Base-by-base conservation (phyloP, 2,888 invertebrate genomes). In the Polydrusus cervinus region DNA sequence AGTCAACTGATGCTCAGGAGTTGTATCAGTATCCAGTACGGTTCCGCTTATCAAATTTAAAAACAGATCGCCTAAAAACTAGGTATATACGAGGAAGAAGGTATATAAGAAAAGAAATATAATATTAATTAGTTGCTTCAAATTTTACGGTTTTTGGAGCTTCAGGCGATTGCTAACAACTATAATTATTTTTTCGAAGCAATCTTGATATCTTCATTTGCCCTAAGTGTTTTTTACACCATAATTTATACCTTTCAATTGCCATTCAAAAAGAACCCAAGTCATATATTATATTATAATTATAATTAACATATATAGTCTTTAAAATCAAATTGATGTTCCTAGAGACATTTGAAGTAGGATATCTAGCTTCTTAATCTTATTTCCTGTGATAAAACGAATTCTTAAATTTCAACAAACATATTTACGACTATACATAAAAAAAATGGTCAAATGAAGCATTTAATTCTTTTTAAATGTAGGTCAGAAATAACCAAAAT, bases 401-500 rank as follows among this genome's bases (percentile, higher is more conserved):
- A 30, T 53, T 30, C 13, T 25, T 25, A 25, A 53, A 30, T 30
- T 25, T 53, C 30, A 53, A 51, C 10, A 51, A 51, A 20, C 18
- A 11, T 20, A 8, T 51, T 51, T 20, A 20, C 11, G 6, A 11
- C 3, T 11, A 20, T 20, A 0, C 16, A n/a, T n/a, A n/a, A n/a
- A 47, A 34, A 34, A 34, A 34, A 34, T 34, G 1, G 34, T 34
- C 34, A 8, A 6, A 1, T 25, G 5, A 34, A 34, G 7, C 7
- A 8, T 34, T 34, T 34, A 34, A 10, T 57, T 16, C 16, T 16
- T 38, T 38, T 16, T 38, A 34, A 57, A 51, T 20, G 34, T 57
- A 38, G 57, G 57, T 57, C 57, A 57, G 11, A 16, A 55, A 9
- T 14, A 10, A 57, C 14, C 57, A 38, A 57, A 57, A 57, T 38